Conservation (phyloP, 2,888 invertebrate species). For the Dastarcus helophoroides region DNA sequence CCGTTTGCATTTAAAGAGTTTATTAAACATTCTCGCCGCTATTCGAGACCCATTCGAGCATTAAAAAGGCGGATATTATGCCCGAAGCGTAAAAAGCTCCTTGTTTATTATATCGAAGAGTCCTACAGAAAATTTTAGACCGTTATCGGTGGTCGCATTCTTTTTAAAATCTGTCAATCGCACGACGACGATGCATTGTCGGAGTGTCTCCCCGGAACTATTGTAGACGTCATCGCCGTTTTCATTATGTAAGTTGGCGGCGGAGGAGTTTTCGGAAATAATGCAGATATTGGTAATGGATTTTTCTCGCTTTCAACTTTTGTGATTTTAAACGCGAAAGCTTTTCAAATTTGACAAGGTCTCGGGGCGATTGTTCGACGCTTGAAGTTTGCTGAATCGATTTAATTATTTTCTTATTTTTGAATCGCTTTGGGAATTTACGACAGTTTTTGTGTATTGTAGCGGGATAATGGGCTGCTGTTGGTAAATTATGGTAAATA, state of each 20-base stretch:
- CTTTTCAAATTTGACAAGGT: slow-evolving; percentile 25
- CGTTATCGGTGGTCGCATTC: slow-evolving; percentile 23
- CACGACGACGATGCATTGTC: slow-evolving; percentile 29
- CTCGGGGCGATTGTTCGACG: no score
- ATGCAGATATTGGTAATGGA: slow-evolving; percentile 37
- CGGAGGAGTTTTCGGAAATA: slow-evolving; percentile 33
- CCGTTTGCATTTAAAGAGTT: no score
- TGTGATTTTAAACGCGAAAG: slow-evolving; percentile 28
- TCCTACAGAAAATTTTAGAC: slow-evolving; percentile 7
- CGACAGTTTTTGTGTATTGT: no score
- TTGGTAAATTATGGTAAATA: no score
- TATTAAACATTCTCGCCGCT: neutral
- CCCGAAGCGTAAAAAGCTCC: slow-evolving; percentile 8
- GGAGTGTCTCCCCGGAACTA: slow-evolving; percentile 32
- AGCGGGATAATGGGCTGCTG: no score
- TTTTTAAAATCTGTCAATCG: slow-evolving; percentile 36
- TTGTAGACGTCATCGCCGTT: slow-evolving; percentile 32
- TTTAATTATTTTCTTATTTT: no score
- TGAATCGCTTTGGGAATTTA: no score
- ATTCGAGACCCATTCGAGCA: no score
- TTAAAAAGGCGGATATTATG: slow-evolving; percentile 12
- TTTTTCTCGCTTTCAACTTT: slow-evolving; percentile 32
- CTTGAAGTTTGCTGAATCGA: no score
- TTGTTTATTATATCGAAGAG: slow-evolving; percentile 11
- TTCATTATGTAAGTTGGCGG: slow-evolving; percentile 37